Percentiles rank a stretch among this genome's conserved stretches.
These are phyloP conservation scores for Ellobius talpinus DNA, from an alignment of 2,113 vertebrate genomes.

Conservation along the genomic window DNA sequence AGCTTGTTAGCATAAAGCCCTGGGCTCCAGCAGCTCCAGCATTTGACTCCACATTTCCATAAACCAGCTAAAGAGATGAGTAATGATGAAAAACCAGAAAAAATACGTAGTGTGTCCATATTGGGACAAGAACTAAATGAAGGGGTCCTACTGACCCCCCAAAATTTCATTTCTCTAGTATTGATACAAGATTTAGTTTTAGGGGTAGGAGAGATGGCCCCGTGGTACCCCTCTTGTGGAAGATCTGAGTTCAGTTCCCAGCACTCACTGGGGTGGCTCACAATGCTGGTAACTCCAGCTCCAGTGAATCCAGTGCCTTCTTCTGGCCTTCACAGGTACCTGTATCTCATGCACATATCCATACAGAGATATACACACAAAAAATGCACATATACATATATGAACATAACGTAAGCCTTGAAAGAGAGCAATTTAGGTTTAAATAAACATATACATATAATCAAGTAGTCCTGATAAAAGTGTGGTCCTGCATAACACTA, in stretches of 20 bases:
- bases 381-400: background rate
- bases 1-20: background rate
- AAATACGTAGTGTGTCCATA: background rate
- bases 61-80: background rate
- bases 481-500: background rate
- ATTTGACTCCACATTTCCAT: background rate
- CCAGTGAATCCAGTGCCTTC: background rate
- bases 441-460: background rate
- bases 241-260: background rate
- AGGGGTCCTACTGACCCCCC: background rate
- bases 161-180: background rate
- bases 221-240: background rate
- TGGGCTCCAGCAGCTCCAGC: background rate
- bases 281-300: background rate
- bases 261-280: background rate
- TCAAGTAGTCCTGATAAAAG: background rate
- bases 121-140: background rate
- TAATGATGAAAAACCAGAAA: background rate
- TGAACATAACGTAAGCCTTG: background rate
- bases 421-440: background rate
- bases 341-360: no score
- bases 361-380: background rate
- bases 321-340: background rate
- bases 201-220: background rate
- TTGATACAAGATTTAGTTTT: background rate